phyloP scores from a whole-genome alignment of 1,140 invertebrate species.

The Drosophila seguyi region DNA sequence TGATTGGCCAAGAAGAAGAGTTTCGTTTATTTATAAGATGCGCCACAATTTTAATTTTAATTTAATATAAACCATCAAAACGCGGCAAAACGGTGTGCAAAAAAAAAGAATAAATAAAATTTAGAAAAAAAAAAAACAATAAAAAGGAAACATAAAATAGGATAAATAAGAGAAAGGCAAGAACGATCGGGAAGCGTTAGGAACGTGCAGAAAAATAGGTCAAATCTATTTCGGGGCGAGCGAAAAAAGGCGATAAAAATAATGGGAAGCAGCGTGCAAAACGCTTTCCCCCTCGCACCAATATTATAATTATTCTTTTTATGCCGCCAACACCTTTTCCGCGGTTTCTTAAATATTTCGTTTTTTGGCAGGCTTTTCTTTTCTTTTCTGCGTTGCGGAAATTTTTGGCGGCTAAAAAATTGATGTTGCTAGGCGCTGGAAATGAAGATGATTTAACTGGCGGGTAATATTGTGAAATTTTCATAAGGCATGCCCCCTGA shows the following conservation, averaged over 20 bases:
- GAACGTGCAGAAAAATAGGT: constrained; percentile 75
- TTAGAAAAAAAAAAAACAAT: neutral
- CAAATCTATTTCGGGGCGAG: constrained; percentile 68
- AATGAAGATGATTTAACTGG: constrained; percentile 15
- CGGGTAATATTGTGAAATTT: constrained; percentile 24
- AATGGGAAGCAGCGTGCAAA: constrained; percentile 60
- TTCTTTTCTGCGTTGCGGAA: constrained; percentile 42
- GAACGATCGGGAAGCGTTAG: constrained; percentile 15
- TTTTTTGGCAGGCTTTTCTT: constrained; percentile 9
- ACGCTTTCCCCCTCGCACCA: constrained; percentile 37
- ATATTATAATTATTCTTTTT: constrained; percentile 23
- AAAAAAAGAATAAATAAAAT: constrained; percentile 5
- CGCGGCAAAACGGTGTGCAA: constrained; percentile 45
- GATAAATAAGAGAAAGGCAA: constrained; percentile 22
- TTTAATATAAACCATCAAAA: constrained; percentile 62
- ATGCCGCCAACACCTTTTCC: constrained; percentile 36
- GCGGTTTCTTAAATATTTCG: neutral
- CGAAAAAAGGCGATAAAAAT: constrained; percentile 59
- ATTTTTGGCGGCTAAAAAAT: constrained; percentile 45
- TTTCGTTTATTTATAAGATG: constrained; percentile 53
- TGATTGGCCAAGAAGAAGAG: constrained; percentile 16
- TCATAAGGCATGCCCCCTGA: neutral
- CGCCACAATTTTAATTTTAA: constrained; percentile 59
- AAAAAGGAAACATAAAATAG: constrained; percentile 7
- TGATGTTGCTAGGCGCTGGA: constrained; percentile 41